These are phyloP conservation scores for Stercorarius parasiticus DNA, from an alignment of 2,113 vertebrate species.

Conservation along the genomic window DNA sequence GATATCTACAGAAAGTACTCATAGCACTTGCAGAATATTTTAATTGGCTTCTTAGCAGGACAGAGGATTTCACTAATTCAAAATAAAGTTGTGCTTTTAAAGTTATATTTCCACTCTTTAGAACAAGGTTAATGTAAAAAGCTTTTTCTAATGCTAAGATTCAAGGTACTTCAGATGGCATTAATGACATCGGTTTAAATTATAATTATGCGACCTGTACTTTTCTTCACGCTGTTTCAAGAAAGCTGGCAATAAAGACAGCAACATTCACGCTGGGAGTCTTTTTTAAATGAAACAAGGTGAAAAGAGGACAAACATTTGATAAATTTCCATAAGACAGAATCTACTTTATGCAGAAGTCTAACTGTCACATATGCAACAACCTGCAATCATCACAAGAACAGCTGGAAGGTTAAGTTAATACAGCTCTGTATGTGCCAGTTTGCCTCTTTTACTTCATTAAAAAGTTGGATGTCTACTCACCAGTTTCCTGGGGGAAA, in stretches of 20 bases:
- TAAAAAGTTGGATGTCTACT: slow-evolving; percentile 38
- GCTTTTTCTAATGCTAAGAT: not conserved
- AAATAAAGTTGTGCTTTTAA: not conserved
- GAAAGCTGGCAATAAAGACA: not conserved
- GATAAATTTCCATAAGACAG: not conserved
- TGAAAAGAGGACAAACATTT: slow-evolving; percentile 18
- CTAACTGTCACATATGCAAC: not conserved
- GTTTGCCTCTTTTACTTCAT: not conserved
- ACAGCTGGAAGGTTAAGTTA: not conserved
- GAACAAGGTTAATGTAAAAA: not conserved
- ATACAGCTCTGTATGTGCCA: not conserved
- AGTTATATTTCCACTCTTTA: not conserved
- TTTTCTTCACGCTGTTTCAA: not conserved
- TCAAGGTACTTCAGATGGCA: not conserved
- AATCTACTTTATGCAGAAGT: not conserved
- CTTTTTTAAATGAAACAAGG: not conserved
- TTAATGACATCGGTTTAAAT: not conserved
- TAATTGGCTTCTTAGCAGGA: not conserved
- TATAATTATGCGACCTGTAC: not conserved
- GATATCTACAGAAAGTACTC: not conserved
- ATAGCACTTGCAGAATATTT: not conserved
- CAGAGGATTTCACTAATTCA: not conserved
- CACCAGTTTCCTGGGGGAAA: slow-evolving; percentile 85
- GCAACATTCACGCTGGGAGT: not conserved
- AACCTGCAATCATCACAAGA: not conserved